phyloP scores from a whole-genome alignment of 1,140 invertebrate species.

The Plutomurus gul region DNA sequence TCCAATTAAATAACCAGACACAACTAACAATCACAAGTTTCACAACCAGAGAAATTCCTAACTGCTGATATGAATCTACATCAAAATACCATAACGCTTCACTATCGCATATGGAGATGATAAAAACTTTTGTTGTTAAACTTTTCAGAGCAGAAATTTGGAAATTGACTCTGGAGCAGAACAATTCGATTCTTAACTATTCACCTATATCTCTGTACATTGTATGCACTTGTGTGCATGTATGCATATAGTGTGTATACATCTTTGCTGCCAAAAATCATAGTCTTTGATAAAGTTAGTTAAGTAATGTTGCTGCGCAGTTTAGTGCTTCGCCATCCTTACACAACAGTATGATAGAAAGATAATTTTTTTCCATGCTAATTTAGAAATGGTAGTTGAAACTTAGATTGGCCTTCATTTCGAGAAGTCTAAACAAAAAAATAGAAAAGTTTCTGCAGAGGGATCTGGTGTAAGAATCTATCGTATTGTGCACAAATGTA shows the following conservation, averaged over 20 bases:
- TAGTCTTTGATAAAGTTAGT: too few species aligned
- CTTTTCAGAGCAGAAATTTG: conserved; percentile 25
- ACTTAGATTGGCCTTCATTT: too few species aligned
- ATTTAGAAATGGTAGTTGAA: neutral
- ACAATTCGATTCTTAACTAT: neutral
- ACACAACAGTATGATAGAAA: conserved; percentile 16
- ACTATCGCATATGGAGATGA: neutral
- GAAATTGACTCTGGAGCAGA: neutral
- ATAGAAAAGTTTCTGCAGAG: too few species aligned
- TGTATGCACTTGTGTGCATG: neutral
- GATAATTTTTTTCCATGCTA: neutral
- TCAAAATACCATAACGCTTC: too few species aligned
- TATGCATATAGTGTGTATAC: too few species aligned
- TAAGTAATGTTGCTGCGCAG: too few species aligned
- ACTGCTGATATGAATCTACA: neutral
- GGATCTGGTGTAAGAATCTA: too few species aligned
- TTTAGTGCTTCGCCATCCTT: neutral
- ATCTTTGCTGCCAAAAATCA: too few species aligned
- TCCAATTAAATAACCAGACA: neutral
- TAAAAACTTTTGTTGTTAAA: neutral
- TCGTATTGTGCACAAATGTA: too few species aligned
- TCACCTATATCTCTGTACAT: neutral
- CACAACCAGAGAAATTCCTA: conserved; percentile 13
- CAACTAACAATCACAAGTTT: too few species aligned
- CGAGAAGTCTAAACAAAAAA: too few species aligned